phyloP scores from a whole-genome alignment of 2,113 vertebrate genomes.

The Condylura cristata region DNA sequence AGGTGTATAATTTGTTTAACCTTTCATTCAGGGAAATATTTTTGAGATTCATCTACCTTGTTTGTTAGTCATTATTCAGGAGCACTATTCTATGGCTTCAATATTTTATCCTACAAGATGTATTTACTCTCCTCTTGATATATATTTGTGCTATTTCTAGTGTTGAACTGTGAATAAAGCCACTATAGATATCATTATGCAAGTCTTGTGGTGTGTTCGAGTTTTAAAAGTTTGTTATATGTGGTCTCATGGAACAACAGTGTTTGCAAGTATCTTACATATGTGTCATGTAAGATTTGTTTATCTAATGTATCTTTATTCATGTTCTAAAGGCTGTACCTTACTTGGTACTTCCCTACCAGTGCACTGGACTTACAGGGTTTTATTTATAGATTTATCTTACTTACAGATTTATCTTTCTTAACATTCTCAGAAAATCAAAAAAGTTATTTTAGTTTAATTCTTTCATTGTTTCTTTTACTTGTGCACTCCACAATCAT shows the following conservation, averaged over 20 bases:
- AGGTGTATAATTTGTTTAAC: background rate
- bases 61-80: background rate
- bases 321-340: background rate
- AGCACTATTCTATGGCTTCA: background rate
- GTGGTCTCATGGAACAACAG: background rate
- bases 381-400: conserved; percentile 10
- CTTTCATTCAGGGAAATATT: background rate
- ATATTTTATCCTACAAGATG: background rate
- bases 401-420: background rate
- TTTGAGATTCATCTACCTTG: background rate
- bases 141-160: background rate
- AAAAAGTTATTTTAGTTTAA: background rate
- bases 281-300: background rate
- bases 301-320: background rate
- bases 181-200: background rate
- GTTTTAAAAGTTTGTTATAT: background rate
- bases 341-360: background rate
- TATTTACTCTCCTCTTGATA: background rate
- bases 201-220: background rate
- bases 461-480: background rate
- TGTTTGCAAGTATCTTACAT: background rate
- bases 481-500: background rate
- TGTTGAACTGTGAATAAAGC: background rate
- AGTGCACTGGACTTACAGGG: background rate
- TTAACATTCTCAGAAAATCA: background rate